Percentiles rank a stretch among this genome's conserved stretches.
Evolutionary conservation across 2,888 invertebrate genomes (phyloP).

Genomic region (Drosophila hamatofila): DNA sequence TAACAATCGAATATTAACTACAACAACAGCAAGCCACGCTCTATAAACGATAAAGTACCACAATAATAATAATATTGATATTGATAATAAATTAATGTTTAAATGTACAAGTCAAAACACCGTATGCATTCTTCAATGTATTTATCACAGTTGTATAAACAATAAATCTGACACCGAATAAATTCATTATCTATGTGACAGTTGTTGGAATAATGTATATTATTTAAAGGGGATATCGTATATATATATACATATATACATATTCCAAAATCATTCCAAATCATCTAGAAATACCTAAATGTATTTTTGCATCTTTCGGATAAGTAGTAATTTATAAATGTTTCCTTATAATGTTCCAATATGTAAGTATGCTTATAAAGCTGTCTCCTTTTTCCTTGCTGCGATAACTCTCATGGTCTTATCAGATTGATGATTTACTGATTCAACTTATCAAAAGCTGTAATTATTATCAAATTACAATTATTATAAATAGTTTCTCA

Average conservation of each 20-base stretch:
- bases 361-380: too few relatives aligned
- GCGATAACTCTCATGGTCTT: too few relatives aligned
- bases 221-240: not conserved
- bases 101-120: constrained; percentile 52
- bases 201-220: not conserved
- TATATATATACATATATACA: too few relatives aligned
- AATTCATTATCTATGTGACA: constrained; percentile 57
- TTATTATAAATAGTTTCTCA: not conserved
- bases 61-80: constrained; percentile 22
- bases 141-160: constrained; percentile 56
- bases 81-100: constrained; percentile 34
- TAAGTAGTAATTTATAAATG: too few relatives aligned
- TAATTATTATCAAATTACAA: not conserved
- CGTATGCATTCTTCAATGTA: constrained; percentile 52
- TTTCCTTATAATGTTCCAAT: too few relatives aligned
- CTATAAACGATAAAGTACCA: constrained; percentile 19
- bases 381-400: too few relatives aligned
- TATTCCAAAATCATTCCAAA: too few relatives aligned
- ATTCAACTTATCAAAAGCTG: too few relatives aligned
- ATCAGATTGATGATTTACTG: too few relatives aligned
- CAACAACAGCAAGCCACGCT: constrained; percentile 26
- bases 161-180: constrained; percentile 58
- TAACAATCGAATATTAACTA: constrained; percentile 22
- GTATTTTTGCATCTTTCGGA: not conserved
- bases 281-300: too few relatives aligned